phyloP scores from a whole-genome alignment of 2,113 vertebrate species.

The Heterochromis multidens region DNA sequence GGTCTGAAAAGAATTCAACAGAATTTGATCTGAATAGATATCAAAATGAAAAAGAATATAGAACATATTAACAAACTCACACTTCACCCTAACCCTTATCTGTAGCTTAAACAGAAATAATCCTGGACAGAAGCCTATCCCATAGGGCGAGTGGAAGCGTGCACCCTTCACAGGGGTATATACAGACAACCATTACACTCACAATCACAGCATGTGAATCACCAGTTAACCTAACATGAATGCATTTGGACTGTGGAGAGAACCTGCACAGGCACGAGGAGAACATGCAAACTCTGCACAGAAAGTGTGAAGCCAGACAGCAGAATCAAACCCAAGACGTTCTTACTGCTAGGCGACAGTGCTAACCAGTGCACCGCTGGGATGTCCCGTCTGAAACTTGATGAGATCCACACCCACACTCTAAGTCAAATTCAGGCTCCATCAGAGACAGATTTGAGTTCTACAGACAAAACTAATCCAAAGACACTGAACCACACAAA shows the following conservation, averaged over 20 bases:
- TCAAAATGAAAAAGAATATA: not conserved
- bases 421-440: not conserved
- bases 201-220: not conserved
- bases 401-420: not conserved
- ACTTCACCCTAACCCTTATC: not conserved
- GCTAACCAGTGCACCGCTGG: not conserved
- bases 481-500: not conserved
- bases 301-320: not conserved
- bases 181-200: not conserved
- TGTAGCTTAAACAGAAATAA: not conserved
- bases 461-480: not conserved
- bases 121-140: not conserved
- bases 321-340: not conserved
- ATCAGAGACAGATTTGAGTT: not conserved
- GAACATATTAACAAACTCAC: not conserved
- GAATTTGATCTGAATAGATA: not conserved
- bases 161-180: no score
- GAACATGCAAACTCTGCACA: not conserved
- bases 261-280: not conserved
- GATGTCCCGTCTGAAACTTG: not conserved
- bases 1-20: no score
- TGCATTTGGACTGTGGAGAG: not conserved
- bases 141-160: no score
- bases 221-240: not conserved
- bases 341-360: not conserved